A percentile compares a stretch with the other conserved stretches of the same genome.
phyloP scores from a whole-genome alignment of 92 coral and sea anemone species.

The Epizoanthus stellaris region DNA sequence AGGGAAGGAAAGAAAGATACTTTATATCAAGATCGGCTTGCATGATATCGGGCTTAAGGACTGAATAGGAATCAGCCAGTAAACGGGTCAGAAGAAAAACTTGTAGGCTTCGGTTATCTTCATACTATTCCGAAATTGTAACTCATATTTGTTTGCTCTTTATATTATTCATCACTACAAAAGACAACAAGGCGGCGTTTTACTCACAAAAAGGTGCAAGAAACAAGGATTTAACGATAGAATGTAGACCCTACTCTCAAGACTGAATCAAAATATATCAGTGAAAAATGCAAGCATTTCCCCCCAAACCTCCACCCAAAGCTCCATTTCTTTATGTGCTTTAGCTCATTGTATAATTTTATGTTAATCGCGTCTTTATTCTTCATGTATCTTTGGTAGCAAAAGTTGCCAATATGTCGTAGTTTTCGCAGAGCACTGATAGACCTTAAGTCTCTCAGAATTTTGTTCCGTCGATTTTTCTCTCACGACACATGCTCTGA shows the following conservation, averaged over 20 bases:
- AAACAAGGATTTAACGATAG: not conserved
- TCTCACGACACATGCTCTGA: not conserved
- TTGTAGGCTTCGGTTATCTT: not conserved
- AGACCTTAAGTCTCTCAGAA: not conserved
- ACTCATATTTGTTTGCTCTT: slow-evolving; percentile 43
- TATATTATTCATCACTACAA: slow-evolving; percentile 27
- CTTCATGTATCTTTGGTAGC: not conserved
- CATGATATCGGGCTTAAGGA: not conserved
- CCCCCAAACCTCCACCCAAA: not conserved
- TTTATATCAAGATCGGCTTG: not conserved
- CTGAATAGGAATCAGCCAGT: not conserved
- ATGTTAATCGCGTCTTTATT: not conserved
- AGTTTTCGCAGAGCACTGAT: not conserved
- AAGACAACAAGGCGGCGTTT: slow-evolving; percentile 41
- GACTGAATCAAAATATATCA: not conserved
- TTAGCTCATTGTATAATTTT: not conserved
- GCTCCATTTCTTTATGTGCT: not conserved
- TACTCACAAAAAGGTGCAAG: slow-evolving; percentile 30
- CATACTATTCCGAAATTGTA: not conserved
- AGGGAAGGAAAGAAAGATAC: not conserved
- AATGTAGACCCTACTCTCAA: not conserved
- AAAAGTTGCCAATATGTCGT: not conserved
- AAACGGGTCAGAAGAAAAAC: not conserved
- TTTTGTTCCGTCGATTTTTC: not conserved
- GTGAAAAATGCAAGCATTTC: not conserved